phyloP scores from a whole-genome alignment of 2,888 invertebrate species.

The Serripes groenlandicus region DNA sequence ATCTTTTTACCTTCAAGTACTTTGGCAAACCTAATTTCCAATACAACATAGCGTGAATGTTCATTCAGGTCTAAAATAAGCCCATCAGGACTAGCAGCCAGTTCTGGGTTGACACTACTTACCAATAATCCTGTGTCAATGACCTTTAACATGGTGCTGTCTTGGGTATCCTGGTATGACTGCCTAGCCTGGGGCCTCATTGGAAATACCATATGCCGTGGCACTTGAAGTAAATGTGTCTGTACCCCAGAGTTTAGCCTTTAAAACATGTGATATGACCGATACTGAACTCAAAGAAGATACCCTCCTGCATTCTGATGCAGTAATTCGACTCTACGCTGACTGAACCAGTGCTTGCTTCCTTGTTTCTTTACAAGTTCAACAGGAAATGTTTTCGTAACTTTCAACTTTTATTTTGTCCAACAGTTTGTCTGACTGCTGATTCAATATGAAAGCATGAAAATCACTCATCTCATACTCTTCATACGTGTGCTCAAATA shows the following conservation, averaged over 20 bases:
- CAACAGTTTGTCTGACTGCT: not conserved
- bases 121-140: conserved; percentile 1
- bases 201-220: not conserved
- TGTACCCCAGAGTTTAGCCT: not conserved
- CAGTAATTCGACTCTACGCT: conserved; percentile 19
- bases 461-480: not conserved
- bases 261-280: not conserved
- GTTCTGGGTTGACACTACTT: not conserved
- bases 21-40: conserved; percentile 25
- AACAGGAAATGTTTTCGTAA: not conserved
- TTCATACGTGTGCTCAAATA: not conserved
- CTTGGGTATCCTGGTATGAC: not conserved
- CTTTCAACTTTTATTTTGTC: conserved; percentile 14
- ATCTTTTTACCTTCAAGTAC: not conserved
- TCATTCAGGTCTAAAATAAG: conserved; percentile 7
- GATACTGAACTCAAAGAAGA: not conserved
- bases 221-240: not conserved
- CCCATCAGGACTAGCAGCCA: conserved; percentile 22
- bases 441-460: not conserved
- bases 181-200: not conserved
- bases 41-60: not conserved
- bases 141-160: not conserved
- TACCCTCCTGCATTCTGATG: conserved; percentile 8
- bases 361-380: not conserved
- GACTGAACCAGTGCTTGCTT: conserved; percentile 1